Evolutionary conservation across 2,888 invertebrate genomes (phyloP).

Genomic region (Heliconius sara): DNA sequence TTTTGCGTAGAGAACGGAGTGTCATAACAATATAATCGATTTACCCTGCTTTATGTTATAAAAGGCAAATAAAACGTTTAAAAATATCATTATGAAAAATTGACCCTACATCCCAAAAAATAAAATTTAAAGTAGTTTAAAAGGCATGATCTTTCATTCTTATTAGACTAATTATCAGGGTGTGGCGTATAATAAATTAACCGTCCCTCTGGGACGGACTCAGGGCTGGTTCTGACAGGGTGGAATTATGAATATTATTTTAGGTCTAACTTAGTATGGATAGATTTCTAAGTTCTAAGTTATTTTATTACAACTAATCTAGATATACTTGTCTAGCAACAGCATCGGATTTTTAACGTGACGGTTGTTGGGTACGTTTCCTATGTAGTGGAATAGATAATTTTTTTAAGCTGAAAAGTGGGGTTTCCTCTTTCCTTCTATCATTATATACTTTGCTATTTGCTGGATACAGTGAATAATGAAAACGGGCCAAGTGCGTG

Average conservation of each 20-base stretch:
- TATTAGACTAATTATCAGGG: constrained; percentile 16
- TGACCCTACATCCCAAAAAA: not conserved
- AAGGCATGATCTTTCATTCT: not conserved
- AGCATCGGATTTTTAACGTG: not conserved
- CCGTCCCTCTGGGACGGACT: not conserved
- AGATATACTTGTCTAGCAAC: not conserved
- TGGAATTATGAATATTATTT: not conserved
- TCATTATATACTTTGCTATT: too few relatives aligned
- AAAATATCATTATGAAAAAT: not conserved
- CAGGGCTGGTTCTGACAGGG: constrained; percentile 8
- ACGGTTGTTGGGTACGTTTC: not conserved
- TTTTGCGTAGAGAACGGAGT: not conserved
- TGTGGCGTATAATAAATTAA: not conserved
- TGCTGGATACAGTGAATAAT: too few relatives aligned
- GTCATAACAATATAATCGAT: not conserved
- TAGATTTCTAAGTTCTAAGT: not conserved
- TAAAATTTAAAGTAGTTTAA: not conserved
- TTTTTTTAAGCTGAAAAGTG: too few relatives aligned
- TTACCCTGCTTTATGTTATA: too few relatives aligned
- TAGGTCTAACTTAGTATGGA: constrained; percentile 1
- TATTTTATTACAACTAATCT: not conserved
- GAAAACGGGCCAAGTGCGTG: too few relatives aligned
- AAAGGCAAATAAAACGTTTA: too few relatives aligned
- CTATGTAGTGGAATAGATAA: too few relatives aligned
- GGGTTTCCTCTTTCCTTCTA: too few relatives aligned